Percentiles rank a stretch among this genome's conserved stretches.
phyloP scores from a whole-genome alignment of 2,113 vertebrate species.

The Etia nguti region DNA sequence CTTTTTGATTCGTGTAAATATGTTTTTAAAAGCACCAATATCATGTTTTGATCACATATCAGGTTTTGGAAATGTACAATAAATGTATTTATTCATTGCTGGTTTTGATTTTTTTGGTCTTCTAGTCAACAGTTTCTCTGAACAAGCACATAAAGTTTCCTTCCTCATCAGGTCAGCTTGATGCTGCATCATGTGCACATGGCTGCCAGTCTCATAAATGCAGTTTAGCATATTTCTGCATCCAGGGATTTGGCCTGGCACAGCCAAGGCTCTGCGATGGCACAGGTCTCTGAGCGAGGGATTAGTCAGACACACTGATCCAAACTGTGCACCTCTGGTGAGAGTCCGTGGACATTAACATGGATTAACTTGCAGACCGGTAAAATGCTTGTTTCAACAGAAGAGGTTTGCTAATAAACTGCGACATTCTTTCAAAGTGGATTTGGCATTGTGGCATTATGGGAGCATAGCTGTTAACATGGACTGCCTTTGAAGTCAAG shows the following conservation, averaged over 20 bases:
- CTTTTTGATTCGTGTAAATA: not conserved
- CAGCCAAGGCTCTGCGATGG: slow-evolving; percentile 4
- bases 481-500: not conserved
- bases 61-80: not conserved
- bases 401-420: not conserved
- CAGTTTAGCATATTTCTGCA: not conserved
- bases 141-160: not conserved
- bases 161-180: not conserved
- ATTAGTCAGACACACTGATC: slow-evolving; percentile 38
- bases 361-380: not conserved
- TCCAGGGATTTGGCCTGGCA: not conserved
- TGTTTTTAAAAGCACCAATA: not conserved
- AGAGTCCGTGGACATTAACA: not conserved
- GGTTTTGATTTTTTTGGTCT: not conserved
- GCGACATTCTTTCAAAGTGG: not conserved
- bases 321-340: slow-evolving; percentile 22
- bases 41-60: not conserved
- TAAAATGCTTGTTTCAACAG: not conserved
- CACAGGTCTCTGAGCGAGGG: slow-evolving; percentile 9
- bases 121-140: not conserved
- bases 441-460: not conserved
- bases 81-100: not conserved
- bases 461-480: not conserved
- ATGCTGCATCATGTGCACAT: not conserved
- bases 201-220: not conserved